Evolutionary conservation across 2,888 invertebrate species (phyloP).

Genomic region (Cantharis flavilabris): DNA sequence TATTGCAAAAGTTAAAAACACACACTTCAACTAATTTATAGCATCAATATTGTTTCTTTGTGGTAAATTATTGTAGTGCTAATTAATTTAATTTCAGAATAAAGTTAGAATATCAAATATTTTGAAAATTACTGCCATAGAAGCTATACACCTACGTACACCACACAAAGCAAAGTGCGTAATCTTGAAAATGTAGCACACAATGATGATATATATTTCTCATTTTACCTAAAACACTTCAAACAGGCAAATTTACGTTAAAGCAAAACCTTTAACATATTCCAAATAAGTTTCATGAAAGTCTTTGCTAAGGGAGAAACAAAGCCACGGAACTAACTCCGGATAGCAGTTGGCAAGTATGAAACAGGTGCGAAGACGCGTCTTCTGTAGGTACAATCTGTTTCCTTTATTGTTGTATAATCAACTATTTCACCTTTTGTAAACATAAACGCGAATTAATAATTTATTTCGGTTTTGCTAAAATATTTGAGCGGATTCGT

Average conservation of each 20-base stretch:
- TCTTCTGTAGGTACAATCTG: conserved; percentile 9
- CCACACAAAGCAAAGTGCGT: background rate
- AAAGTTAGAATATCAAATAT: background rate
- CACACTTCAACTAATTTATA: background rate
- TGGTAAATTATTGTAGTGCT: background rate
- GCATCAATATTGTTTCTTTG: background rate
- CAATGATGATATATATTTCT: background rate
- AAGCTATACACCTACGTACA: background rate
- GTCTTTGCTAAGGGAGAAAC: conserved; percentile 24
- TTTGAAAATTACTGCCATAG: background rate
- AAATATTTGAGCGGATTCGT: background rate
- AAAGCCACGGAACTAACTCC: conserved; percentile 28
- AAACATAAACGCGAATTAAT: background rate
- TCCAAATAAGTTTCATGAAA: conserved; percentile 20
- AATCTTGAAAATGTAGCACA: background rate
- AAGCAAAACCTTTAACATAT: conserved; percentile 25
- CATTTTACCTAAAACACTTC: conserved; percentile 23
- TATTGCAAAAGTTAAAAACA: background rate
- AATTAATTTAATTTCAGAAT: background rate
- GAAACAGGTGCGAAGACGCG: conserved; percentile 29
- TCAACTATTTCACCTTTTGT: conserved; percentile 11
- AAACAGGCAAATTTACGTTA: conserved; percentile 27
- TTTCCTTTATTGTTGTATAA: conserved; percentile 8
- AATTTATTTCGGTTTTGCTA: background rate
- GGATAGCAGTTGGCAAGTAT: conserved; percentile 29